Conservation (phyloP, 2,888 invertebrate genomes). For the Parthenolecanium corni region DNA sequence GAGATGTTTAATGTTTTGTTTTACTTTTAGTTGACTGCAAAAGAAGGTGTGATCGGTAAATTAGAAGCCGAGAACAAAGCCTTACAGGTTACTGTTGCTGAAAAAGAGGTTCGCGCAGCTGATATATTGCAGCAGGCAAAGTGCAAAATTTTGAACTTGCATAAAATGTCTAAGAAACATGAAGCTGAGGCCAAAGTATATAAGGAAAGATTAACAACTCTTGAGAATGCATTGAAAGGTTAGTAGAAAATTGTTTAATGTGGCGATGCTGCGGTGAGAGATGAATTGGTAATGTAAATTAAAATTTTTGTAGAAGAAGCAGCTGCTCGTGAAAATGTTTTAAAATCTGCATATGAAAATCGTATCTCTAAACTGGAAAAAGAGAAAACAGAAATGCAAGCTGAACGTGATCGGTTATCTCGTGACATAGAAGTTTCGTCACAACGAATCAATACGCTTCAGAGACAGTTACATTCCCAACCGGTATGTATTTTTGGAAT, state of each 20-base stretch:
- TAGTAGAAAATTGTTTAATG: not conserved
- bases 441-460: slow-evolving; percentile 56
- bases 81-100: slow-evolving; percentile 45
- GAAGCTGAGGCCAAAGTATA: not conserved
- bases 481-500: slow-evolving; percentile 39
- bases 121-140: slow-evolving; percentile 61
- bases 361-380: slow-evolving; percentile 57
- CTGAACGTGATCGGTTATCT: slow-evolving; percentile 44
- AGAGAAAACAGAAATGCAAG: slow-evolving; percentile 53
- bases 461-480: slow-evolving; percentile 50
- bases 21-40: slow-evolving; percentile 32
- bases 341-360: slow-evolving; percentile 60
- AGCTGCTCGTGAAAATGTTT: slow-evolving; percentile 44
- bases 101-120: slow-evolving; percentile 55
- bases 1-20: not conserved
- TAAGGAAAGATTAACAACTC: slow-evolving; percentile 1
- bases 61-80: slow-evolving; percentile 54
- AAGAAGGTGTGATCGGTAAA: slow-evolving; percentile 49
- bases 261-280: not conserved
- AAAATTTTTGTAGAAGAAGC: slow-evolving; percentile 4
- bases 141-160: slow-evolving; percentile 57
- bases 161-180: slow-evolving; percentile 41
- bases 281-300: too few species aligned
- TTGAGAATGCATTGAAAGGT: slow-evolving; percentile 18
- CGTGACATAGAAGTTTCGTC: slow-evolving; percentile 58